A percentile compares a stretch with the other conserved stretches of the same genome.
These are phyloP conservation scores for Felis chaus DNA, from an alignment of 2,113 vertebrate genomes.

Conservation along the genomic window DNA sequence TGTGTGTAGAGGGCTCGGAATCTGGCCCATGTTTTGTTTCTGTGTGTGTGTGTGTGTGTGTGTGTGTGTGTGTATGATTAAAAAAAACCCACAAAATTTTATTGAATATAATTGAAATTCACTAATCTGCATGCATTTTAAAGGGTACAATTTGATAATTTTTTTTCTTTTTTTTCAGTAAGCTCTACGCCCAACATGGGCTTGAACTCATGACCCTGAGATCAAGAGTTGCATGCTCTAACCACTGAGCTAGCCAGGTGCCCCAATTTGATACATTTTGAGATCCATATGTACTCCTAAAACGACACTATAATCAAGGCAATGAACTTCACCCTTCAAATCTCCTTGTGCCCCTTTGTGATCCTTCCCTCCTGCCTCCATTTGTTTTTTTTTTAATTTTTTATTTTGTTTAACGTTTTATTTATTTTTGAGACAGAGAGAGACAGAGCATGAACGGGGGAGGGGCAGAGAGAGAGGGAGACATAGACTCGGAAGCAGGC, in stretches of 20 bases:
- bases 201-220: background rate
- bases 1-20: background rate
- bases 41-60: background rate
- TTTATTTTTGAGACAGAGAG: too few relatives aligned
- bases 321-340: background rate
- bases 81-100: background rate
- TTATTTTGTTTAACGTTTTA: too few relatives aligned
- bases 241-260: background rate
- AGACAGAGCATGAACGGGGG: too few relatives aligned
- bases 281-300: background rate
- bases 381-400: background rate
- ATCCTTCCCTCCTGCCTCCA: background rate
- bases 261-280: background rate
- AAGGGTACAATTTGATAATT: background rate
- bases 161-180: background rate
- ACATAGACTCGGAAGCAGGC: too few relatives aligned
- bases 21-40: background rate
- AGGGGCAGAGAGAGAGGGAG: too few relatives aligned
- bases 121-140: background rate
- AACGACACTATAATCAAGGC: background rate
- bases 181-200: background rate
- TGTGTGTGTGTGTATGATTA: too few relatives aligned
- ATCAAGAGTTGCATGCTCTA: background rate
- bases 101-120: background rate
- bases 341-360: background rate